These are phyloP conservation scores for Pygathrix nemaeus DNA, from an alignment of 2,113 vertebrate genomes.

Conservation along the genomic window DNA sequence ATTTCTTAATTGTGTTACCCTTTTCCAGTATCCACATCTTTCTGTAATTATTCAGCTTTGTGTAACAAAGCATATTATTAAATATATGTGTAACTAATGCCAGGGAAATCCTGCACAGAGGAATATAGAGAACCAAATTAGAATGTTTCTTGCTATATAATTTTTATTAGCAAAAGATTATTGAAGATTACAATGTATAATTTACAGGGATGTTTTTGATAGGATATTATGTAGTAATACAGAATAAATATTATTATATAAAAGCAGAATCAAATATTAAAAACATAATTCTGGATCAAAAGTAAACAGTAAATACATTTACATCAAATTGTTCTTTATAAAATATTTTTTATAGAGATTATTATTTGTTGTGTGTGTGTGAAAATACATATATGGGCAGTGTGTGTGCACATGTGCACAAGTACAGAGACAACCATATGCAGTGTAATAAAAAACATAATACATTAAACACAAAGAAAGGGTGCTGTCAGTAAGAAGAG, in stretches of 20 bases:
- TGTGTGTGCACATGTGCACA: neutral
- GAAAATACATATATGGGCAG: neutral
- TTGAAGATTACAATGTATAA: neutral
- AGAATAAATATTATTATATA: neutral
- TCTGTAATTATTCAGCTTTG: neutral
- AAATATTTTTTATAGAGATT: neutral
- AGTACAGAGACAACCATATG: neutral
- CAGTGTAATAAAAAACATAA: neutral
- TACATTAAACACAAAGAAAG: neutral
- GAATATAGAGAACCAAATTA: neutral
- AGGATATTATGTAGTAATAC: neutral
- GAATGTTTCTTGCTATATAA: too few species aligned
- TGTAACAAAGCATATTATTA: neutral
- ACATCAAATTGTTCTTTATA: neutral
- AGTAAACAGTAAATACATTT: neutral
- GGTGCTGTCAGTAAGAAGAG: neutral
- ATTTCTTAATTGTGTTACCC: neutral
- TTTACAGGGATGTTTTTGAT: neutral
- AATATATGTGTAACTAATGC: neutral
- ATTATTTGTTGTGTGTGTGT: neutral
- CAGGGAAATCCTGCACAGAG: neutral
- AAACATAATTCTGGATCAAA: neutral
- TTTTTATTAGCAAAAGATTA: neutral
- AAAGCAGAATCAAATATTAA: neutral
- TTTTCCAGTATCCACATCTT: neutral